These are phyloP conservation scores for Drosophila orosa DNA, from an alignment of 1,140 invertebrate species.

Conservation along the genomic window DNA sequence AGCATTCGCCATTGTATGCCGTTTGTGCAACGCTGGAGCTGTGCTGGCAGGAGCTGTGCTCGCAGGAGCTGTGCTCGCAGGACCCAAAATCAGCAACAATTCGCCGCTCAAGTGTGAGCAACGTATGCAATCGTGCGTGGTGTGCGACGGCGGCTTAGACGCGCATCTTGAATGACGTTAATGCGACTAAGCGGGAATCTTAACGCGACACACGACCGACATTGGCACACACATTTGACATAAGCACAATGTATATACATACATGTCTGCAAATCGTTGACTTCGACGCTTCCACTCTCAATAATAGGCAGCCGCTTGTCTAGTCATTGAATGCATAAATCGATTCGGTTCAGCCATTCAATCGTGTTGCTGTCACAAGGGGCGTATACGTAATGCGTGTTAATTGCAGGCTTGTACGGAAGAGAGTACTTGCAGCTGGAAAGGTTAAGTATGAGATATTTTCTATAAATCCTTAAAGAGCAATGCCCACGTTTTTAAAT, in stretches of 20 bases:
- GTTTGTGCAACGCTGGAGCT: conserved; percentile 56
- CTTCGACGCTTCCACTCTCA: conserved; percentile 1
- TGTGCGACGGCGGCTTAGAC: conserved; percentile 51
- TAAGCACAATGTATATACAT: background rate
- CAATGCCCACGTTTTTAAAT: background rate
- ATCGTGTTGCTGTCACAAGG: conserved; percentile 7
- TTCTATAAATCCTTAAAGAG: background rate
- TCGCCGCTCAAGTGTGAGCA: conserved; percentile 52
- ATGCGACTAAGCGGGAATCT: conserved; percentile 73
- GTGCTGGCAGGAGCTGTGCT: background rate
- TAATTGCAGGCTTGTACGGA: conserved; percentile 52
- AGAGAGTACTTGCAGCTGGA: background rate
- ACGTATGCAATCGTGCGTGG: conserved; percentile 56
- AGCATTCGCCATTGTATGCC: conserved; percentile 53
- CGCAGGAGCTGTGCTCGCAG: conserved; percentile 2
- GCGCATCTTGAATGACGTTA: conserved; percentile 75
- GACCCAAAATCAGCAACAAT: conserved; percentile 61
- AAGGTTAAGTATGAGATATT: background rate
- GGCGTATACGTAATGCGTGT: conserved; percentile 61
- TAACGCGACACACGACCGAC: conserved; percentile 36
- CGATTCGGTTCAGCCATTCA: conserved; percentile 31
- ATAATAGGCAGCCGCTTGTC: conserved; percentile 42
- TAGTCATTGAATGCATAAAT: conserved; percentile 23
- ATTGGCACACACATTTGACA: conserved; percentile 4
- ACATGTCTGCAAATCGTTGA: conserved; percentile 40